These are phyloP conservation scores for Cheracebus regulus DNA, from an alignment of 2,797 vertebrate species.

Conservation along the genomic window DNA sequence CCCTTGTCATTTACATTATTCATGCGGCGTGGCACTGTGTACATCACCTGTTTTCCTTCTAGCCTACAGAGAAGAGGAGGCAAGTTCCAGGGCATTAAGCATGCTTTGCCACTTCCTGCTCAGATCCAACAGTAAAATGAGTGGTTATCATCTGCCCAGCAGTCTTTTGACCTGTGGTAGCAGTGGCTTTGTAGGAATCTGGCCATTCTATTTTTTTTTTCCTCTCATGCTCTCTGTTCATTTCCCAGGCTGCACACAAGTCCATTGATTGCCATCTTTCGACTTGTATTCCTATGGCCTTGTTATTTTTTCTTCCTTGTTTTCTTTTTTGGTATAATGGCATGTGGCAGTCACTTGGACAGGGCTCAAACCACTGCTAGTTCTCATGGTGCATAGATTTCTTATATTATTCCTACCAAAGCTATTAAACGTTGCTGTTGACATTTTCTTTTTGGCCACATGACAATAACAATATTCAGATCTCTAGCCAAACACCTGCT, in stretches of 20 bases:
- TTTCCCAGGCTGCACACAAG: slow-evolving; percentile 18
- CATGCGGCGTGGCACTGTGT: rapidly evolving
- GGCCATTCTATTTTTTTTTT: background rate
- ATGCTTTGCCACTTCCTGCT: background rate
- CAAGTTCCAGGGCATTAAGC: background rate
- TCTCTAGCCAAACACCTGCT: slow-evolving; percentile 57
- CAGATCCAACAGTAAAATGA: background rate
- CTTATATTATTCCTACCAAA: slow-evolving; percentile 10
- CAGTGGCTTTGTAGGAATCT: background rate
- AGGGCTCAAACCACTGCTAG: slow-evolving; percentile 14
- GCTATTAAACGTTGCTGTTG: slow-evolving; percentile 61
- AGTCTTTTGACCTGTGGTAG: background rate
- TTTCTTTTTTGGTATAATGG: slow-evolving; percentile 66
- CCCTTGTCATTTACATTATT: background rate
- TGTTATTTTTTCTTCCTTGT: slow-evolving; percentile 55
- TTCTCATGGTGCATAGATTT: slow-evolving; percentile 9
- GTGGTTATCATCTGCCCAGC: background rate
- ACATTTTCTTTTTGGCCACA: slow-evolving; percentile 55
- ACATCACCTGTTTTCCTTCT: background rate
- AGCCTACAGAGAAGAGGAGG: background rate
- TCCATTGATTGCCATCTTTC: slow-evolving; percentile 9
- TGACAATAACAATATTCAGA: slow-evolving; percentile 21
- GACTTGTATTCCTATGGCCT: slow-evolving; percentile 16
- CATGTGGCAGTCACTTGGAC: slow-evolving; percentile 70
- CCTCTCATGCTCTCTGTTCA: background rate